Conservation (phyloP, 1,140 invertebrate species). For the Whitmania pigra region DNA sequence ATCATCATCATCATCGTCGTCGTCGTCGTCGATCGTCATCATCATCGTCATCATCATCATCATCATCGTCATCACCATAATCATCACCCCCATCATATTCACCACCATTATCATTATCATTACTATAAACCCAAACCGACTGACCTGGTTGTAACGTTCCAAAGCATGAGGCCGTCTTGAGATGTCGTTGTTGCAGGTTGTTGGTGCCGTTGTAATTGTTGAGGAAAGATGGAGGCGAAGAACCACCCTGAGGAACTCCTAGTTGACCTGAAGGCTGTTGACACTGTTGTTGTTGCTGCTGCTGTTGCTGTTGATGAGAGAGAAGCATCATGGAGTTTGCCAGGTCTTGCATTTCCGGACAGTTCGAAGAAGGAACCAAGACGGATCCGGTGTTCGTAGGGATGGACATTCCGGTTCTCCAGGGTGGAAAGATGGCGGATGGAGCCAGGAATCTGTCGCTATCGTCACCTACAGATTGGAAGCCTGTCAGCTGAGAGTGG, state of each 20-base stretch:
- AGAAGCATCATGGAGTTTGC: constrained; percentile 4
- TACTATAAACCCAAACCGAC: too few species aligned
- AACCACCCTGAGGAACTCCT: background rate
- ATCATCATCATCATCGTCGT: too few species aligned
- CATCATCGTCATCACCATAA: too few species aligned
- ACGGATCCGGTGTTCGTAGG: background rate
- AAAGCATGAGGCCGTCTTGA: too few species aligned
- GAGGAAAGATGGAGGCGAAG: background rate
- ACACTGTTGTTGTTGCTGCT: constrained; percentile 2
- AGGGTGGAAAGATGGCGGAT: background rate
- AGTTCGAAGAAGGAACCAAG: background rate
- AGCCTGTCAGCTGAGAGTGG: too few species aligned
- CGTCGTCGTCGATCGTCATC: too few species aligned
- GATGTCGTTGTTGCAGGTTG: background rate
- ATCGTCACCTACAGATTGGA: background rate
- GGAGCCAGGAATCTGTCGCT: background rate
- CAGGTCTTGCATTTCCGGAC: background rate
- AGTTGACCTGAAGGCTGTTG: background rate
- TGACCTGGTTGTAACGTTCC: too few species aligned
- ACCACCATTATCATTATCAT: too few species aligned
- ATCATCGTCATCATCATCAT: too few species aligned
- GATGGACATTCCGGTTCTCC: background rate
- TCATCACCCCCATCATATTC: too few species aligned
- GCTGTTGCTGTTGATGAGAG: background rate
- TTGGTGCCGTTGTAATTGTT: background rate